Evolutionary conservation across 2,888 invertebrate genomes (phyloP).

Genomic region (Drepanosiphum platanoidis): DNA sequence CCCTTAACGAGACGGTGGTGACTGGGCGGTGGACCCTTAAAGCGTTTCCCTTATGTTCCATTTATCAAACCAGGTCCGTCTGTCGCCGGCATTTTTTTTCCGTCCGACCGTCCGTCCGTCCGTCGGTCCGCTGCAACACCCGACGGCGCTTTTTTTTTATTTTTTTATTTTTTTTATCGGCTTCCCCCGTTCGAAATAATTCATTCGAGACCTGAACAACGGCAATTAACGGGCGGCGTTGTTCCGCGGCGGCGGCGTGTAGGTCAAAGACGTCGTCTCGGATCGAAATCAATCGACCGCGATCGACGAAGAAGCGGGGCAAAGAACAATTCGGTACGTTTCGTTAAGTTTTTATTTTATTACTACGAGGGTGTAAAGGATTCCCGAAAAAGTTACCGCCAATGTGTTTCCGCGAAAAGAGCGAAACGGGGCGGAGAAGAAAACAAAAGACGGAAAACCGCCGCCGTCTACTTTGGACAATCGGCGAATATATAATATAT

Average conservation of each 20-base stretch:
- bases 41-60: slow-evolving; percentile 1
- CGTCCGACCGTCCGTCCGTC: background rate
- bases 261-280: background rate
- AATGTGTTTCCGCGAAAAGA: background rate
- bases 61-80: slow-evolving; percentile 34
- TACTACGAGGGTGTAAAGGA: background rate
- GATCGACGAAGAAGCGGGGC: background rate
- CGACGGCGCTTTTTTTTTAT: background rate
- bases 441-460: background rate
- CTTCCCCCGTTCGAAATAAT: background rate
- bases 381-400: background rate
- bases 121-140: background rate
- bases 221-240: background rate
- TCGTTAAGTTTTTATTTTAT: background rate
- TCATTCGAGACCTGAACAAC: background rate
- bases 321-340: background rate
- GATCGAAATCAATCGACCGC: background rate
- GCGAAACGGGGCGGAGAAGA: background rate
- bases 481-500: slow-evolving; percentile 3
- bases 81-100: slow-evolving; percentile 29
- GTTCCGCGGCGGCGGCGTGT: background rate
- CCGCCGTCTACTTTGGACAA: background rate
- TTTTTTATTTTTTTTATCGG: background rate
- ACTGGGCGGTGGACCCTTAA: background rate
- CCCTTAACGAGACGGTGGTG: background rate